Evolutionary conservation across 2,113 vertebrate species (phyloP).

Genomic region (Catharus minimus): DNA sequence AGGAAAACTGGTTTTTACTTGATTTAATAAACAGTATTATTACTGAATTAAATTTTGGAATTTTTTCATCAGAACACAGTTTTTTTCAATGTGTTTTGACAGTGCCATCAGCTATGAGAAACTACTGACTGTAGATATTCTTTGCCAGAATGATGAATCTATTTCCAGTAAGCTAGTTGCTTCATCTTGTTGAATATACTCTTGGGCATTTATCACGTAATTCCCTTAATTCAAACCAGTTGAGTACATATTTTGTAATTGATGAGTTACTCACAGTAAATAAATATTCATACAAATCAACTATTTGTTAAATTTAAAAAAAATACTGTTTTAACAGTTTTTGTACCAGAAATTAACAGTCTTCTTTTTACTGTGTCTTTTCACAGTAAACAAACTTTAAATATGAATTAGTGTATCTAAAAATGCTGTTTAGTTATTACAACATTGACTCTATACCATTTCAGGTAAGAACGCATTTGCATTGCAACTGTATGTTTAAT

Average conservation of each 20-base stretch:
- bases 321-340: background rate
- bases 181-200: slow-evolving; percentile 57
- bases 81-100: slow-evolving; percentile 33
- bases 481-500: background rate
- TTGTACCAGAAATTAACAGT: background rate
- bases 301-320: background rate
- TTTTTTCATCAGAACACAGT: background rate
- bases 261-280: slow-evolving; percentile 34
- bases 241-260: slow-evolving; percentile 65
- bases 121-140: slow-evolving; percentile 40
- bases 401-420: background rate
- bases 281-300: slow-evolving; percentile 20
- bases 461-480: background rate
- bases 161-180: slow-evolving; percentile 62
- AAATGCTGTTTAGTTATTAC: background rate
- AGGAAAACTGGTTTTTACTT: background rate
- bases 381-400: background rate
- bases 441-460: background rate
- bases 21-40: background rate
- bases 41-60: background rate
- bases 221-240: slow-evolving; percentile 66
- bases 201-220: slow-evolving; percentile 61
- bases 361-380: background rate
- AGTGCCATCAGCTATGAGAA: slow-evolving; percentile 33
- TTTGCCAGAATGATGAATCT: slow-evolving; percentile 62